A percentile compares a stretch with the other conserved stretches of the same genome.
These are phyloP conservation scores for Augochlorella aurata DNA, from an alignment of 2,888 invertebrate species.

Conservation along the genomic window DNA sequence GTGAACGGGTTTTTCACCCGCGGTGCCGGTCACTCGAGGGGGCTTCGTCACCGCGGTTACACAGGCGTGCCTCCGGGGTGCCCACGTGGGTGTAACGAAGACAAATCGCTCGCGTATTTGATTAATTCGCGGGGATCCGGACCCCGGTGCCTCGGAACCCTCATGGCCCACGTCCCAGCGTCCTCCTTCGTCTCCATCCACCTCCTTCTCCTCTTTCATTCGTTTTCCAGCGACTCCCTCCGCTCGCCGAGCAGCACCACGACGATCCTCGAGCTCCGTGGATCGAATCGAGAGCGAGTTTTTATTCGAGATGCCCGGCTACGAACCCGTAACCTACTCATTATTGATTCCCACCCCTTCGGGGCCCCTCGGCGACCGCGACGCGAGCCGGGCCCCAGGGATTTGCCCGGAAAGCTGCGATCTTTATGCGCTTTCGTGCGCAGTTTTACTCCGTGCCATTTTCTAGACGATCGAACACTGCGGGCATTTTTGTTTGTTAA, in stretches of 20 bases:
- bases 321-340: slow-evolving; percentile 64
- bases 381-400: neutral
- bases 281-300: slow-evolving; percentile 70
- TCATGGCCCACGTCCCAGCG: slow-evolving; percentile 29
- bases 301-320: slow-evolving; percentile 54
- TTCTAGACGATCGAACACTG: too few relatives aligned
- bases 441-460: too few relatives aligned
- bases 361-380: slow-evolving; percentile 35
- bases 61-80: slow-evolving; percentile 71
- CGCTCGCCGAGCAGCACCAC: neutral
- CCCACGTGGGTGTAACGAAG: slow-evolving; percentile 80
- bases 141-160: slow-evolving; percentile 31
- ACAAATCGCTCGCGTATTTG: slow-evolving; percentile 79
- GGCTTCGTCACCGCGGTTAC: slow-evolving; percentile 70
- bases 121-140: slow-evolving; percentile 72
- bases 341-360: slow-evolving; percentile 68
- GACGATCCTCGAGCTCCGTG: slow-evolving; percentile 54
- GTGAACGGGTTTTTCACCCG: slow-evolving; percentile 67
- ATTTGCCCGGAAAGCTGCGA: neutral
- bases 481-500: too few relatives aligned
- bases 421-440: too few relatives aligned
- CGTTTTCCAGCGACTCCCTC: slow-evolving; percentile 19
- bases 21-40: slow-evolving; percentile 66
- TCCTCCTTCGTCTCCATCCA: slow-evolving; percentile 7
- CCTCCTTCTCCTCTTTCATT: slow-evolving; percentile 15